Evolutionary conservation across 1,140 invertebrate genomes (phyloP), one percentile per base, ranked within the genome.

Genomic region (Eumaeus atala): DNA sequence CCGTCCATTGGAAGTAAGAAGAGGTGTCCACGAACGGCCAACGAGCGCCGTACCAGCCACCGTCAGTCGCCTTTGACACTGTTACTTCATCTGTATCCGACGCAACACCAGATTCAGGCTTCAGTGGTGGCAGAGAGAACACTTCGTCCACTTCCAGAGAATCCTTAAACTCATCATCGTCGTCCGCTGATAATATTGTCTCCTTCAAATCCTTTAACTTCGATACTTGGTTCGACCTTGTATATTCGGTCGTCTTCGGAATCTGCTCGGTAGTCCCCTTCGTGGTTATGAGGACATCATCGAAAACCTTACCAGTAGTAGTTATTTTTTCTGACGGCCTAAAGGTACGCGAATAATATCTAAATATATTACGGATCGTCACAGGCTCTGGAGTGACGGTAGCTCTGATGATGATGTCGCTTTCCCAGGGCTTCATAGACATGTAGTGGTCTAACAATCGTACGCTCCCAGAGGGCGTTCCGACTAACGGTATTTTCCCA

Each of bases 21-120:
- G 90, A 90, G n/a, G 89, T 86, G 73, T 91, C 90, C 40, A 89
- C 87, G 66, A 91, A 92, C 37, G 91, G 89, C 91, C 91, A 92
- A 16, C 77, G 73, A 4, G 79, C 78, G 44, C 76, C 79, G 65
- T 86, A 84, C 79, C 77, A 83, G 18, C 64, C 64, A 21, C 56
- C 52, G 34, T 70, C 74, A 12, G 71, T 76, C 10, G 85, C 67
- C 54, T 87, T 84, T 18, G 79, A 74, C 53, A 87, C 79, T 44
- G 79, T 88, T 53, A 88, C 84, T 66, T 87, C 84, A 52, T 84
- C 84, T 10, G 66, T 70, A 59, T 62, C 2, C 60, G 67, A 0
- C 61, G 53, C 9, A 48, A 59, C 6, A 59, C 58, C 9, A 62
- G 58, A 35, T 80, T n/a, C 76, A 8, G 73, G 67, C 62, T 84